phyloP scores from a whole-genome alignment of 2,113 vertebrate species.

The Manacus vitellinus region DNA sequence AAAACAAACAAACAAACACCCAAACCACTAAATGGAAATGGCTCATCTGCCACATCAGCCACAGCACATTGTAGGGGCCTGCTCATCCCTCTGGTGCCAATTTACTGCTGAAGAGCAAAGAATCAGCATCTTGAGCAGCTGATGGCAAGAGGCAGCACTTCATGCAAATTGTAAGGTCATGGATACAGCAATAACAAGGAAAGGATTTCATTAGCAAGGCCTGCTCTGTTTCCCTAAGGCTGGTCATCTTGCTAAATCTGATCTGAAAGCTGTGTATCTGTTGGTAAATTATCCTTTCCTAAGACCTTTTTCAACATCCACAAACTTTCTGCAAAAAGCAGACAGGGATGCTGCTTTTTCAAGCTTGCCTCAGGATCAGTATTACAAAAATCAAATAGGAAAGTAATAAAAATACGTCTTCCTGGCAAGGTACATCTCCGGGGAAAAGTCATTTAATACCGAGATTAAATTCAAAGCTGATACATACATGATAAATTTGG shows the following conservation, averaged over 20 bases:
- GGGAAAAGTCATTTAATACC: neutral
- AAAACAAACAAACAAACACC: no score
- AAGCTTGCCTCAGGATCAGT: neutral
- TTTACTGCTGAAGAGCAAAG: neutral
- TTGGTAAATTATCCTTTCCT: neutral
- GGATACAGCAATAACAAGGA: neutral
- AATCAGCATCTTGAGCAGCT: neutral
- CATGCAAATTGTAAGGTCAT: neutral
- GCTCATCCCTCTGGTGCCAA: neutral
- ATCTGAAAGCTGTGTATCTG: neutral
- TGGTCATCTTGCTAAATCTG: neutral
- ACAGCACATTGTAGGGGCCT: fast-evolving
- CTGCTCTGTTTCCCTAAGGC: neutral
- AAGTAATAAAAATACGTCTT: neutral
- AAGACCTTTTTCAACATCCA: neutral
- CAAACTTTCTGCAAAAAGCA: neutral
- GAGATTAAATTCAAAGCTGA: conserved; percentile 9
- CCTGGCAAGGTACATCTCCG: neutral
- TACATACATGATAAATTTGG: neutral
- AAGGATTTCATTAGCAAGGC: neutral
- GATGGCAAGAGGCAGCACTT: neutral
- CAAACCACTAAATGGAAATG: neutral
- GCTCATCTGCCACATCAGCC: neutral
- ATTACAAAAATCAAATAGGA: neutral
- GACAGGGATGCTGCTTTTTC: neutral